Percentiles rank a stretch among this genome's conserved stretches.
Conservation (phyloP, 2,797 vertebrate genomes). For the Sebastes variabilis region DNA sequence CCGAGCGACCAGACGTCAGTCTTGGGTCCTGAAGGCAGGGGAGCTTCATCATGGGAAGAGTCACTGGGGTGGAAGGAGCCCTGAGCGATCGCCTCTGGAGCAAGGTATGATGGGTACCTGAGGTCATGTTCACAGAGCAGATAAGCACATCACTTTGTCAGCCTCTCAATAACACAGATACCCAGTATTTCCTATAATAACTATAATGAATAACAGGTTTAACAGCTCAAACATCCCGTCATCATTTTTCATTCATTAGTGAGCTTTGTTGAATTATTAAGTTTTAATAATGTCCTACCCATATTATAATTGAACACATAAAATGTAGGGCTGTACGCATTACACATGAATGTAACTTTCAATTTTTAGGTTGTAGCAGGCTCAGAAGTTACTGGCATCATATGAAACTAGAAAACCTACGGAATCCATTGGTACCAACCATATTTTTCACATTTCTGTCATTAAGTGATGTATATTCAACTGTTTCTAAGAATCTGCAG, state of each 20-base stretch:
- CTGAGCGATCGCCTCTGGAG: conserved; percentile 96
- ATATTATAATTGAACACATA: not conserved
- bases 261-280: not conserved
- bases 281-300: not conserved
- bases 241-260: not conserved
- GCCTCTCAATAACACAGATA: not conserved
- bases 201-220: not conserved
- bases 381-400: too few species aligned
- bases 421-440: too few species aligned
- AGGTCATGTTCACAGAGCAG: conserved; percentile 32
- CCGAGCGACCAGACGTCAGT: conserved; percentile 97
- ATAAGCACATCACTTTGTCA: conserved; percentile 15
- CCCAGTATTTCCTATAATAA: not conserved
- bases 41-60: conserved; percentile 83
- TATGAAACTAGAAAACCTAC: too few species aligned
- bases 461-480: not conserved
- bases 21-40: conserved; percentile 92
- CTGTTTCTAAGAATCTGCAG: not conserved
- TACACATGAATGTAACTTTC: too few species aligned
- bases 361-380: too few species aligned
- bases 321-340: not conserved
- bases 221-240: not conserved
- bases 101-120: conserved; percentile 96
- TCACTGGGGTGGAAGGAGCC: conserved; percentile 88
- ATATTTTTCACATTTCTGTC: not conserved